Percentiles rank a stretch among this genome's conserved stretches.
These are phyloP conservation scores for Pissodes strobi DNA, from an alignment of 1,140 invertebrate species.

Conservation along the genomic window DNA sequence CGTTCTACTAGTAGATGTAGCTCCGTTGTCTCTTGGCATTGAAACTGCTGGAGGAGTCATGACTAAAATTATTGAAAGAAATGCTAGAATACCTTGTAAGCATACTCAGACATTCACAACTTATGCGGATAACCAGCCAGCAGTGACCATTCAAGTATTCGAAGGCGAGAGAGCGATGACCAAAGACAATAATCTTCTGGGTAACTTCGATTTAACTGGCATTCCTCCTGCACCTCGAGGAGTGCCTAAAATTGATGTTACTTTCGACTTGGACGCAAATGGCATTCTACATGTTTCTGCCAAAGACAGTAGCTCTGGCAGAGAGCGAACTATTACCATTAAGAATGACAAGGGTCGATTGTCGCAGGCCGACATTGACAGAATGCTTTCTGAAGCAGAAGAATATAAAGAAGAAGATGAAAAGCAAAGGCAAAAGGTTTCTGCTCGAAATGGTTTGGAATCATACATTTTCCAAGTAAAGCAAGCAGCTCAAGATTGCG, in stretches of 20 bases:
- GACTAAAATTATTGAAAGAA: too few species aligned
- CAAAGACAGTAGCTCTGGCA: too few species aligned
- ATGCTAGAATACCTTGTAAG: too few species aligned
- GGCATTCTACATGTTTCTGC: conserved; percentile 71
- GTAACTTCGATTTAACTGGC: conserved; percentile 74
- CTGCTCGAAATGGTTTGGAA: conserved; percentile 66
- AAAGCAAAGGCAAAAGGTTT: conserved; percentile 68
- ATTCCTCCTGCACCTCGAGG: too few species aligned
- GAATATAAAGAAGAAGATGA: conserved; percentile 78
- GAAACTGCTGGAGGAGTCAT: conserved; percentile 61
- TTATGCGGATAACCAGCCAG: conserved; percentile 71
- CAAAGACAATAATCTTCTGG: conserved; percentile 76
- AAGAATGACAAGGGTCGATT: too few species aligned
- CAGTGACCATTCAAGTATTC: too few species aligned
- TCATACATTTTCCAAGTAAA: conserved; percentile 76
- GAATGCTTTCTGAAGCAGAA: too few species aligned
- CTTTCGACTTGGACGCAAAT: too few species aligned
- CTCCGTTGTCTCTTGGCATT: conserved; percentile 65
- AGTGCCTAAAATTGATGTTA: conserved; percentile 73
- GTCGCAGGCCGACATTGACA: too few species aligned
- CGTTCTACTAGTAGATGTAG: conserved; percentile 66
- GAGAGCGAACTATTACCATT: conserved; percentile 70
- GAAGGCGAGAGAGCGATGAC: conserved; percentile 81
- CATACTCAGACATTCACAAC: conserved; percentile 68
- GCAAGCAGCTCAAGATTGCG: conserved; percentile 58